phyloP scores from a whole-genome alignment of 2,888 invertebrate genomes.

The Microctonus hyperodae region DNA sequence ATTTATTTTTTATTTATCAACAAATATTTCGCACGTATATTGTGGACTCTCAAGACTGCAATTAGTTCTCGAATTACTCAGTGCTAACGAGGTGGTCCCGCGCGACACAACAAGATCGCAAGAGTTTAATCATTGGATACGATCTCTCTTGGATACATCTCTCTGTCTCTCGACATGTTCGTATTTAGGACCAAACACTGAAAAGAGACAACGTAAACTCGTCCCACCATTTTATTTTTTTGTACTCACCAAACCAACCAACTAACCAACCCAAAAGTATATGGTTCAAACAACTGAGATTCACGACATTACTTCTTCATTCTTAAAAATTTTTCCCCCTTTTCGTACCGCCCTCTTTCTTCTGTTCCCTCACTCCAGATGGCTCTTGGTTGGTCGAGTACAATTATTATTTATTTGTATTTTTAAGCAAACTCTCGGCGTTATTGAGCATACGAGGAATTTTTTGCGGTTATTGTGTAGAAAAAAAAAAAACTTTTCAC shows the following conservation, averaged over 20 bases:
- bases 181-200: not conserved
- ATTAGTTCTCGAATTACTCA: slow-evolving; percentile 62
- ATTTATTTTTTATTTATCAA: slow-evolving; percentile 1
- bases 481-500: slow-evolving; percentile 10
- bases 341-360: not conserved
- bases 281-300: not conserved
- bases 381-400: not conserved
- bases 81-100: slow-evolving; percentile 58
- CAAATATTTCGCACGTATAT: slow-evolving; percentile 13
- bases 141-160: slow-evolving; percentile 50
- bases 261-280: not conserved
- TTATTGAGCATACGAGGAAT: slow-evolving; percentile 9
- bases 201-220: not conserved
- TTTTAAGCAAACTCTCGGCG: slow-evolving; percentile 1
- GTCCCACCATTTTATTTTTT: not conserved
- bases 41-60: slow-evolving; percentile 51
- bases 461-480: not conserved
- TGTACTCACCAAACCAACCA: too few relatives aligned
- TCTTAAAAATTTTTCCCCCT: not conserved
- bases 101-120: slow-evolving; percentile 48
- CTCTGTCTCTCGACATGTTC: slow-evolving; percentile 28
- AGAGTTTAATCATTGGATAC: slow-evolving; percentile 59
- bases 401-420: slow-evolving; percentile 5
- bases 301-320: not conserved
- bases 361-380: not conserved